Conservation (phyloP, 2,888 invertebrate species). For the Maniola hyperantus region DNA sequence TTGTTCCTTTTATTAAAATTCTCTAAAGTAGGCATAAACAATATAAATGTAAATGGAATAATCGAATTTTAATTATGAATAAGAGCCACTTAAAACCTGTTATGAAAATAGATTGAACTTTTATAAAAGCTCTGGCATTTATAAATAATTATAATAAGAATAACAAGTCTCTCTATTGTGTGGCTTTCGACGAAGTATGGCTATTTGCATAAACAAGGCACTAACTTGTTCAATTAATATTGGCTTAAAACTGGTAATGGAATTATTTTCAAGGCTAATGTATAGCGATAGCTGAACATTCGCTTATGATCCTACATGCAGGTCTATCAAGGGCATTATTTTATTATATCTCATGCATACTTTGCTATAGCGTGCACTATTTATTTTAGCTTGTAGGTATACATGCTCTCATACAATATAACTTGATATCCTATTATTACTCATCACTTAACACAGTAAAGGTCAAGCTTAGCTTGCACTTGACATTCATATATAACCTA, state of each 20-base stretch:
- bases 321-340: neutral
- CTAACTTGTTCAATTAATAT: conserved; percentile 22
- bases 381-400: neutral
- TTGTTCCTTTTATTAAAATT: neutral
- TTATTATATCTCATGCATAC: neutral
- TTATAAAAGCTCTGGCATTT: conserved; percentile 14
- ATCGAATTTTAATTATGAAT: neutral
- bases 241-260: conserved; percentile 21
- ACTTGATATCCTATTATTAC: neutral
- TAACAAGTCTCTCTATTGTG: conserved; percentile 2
- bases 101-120: conserved; percentile 2
- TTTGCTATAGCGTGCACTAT: neutral
- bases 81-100: neutral
- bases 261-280: conserved; percentile 20
- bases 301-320: conserved; percentile 1
- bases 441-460: neutral
- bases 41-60: no score
- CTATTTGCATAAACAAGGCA: conserved; percentile 21
- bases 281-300: conserved; percentile 16
- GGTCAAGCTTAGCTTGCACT: conserved; percentile 2
- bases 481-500: neutral
- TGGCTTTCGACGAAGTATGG: neutral
- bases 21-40: no score
- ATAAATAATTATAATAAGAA: neutral
- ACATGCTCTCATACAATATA: neutral